These are phyloP conservation scores for Dendrolimus punctatus DNA, from an alignment of 1,140 invertebrate genomes.

Conservation along the genomic window DNA sequence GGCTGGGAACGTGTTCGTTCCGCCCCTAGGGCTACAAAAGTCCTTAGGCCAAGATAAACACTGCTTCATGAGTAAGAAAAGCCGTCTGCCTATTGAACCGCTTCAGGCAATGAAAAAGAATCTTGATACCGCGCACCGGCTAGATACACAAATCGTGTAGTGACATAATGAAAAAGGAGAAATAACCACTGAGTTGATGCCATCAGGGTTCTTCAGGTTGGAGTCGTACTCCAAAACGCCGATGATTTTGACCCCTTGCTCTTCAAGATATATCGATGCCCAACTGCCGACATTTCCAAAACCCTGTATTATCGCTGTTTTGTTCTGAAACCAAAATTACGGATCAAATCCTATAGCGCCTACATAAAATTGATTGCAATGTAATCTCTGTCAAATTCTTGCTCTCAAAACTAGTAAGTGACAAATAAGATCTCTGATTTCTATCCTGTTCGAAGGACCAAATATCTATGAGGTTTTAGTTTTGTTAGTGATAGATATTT, in stretches of 20 bases:
- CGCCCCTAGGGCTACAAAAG: too few relatives aligned
- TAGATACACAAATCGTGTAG: too few relatives aligned
- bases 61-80: too few relatives aligned
- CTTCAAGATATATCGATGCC: conserved; percentile 81
- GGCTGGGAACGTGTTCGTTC: too few relatives aligned
- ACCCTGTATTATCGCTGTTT: conserved; percentile 92
- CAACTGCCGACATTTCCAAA: conserved; percentile 92
- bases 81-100: too few relatives aligned
- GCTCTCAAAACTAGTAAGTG: not conserved
- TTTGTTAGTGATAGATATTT: too few relatives aligned
- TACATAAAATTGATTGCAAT: not conserved
- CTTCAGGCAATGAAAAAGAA: too few relatives aligned
- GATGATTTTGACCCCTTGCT: conserved; percentile 86
- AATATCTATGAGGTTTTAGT: too few relatives aligned
- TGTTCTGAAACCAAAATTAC: conserved; percentile 67
- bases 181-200: conserved; percentile 83
- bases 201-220: conserved; percentile 81
- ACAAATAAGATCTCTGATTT: too few relatives aligned
- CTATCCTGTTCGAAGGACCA: too few relatives aligned
- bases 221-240: conserved; percentile 85
- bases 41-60: too few relatives aligned
- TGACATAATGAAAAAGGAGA: not conserved
- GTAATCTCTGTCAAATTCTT: not conserved
- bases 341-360: conserved; percentile 44
- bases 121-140: too few relatives aligned